Conservation (phyloP, 53 echinoderm and acorn worm species). For the Pentamera pediparva region DNA sequence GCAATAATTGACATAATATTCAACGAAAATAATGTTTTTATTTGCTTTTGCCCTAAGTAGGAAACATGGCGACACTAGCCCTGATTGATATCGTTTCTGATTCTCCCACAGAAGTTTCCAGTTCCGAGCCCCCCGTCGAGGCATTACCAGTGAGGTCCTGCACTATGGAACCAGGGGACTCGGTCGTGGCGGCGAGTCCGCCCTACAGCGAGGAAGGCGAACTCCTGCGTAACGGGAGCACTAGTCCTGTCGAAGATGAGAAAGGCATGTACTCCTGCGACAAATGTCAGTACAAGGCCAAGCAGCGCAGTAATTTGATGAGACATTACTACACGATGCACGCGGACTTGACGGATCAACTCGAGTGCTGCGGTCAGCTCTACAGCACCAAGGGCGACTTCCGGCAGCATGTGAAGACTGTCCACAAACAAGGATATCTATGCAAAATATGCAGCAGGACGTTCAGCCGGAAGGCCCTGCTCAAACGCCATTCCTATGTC, state of each 20-base stretch:
- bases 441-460: slow-evolving; percentile 47
- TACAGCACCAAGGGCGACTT: slow-evolving; percentile 61
- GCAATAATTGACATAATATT: too few relatives aligned
- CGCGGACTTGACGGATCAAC: slow-evolving; percentile 35
- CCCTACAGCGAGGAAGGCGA: too few relatives aligned
- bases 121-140: too few relatives aligned
- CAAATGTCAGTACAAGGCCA: slow-evolving; percentile 59
- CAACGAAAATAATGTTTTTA: too few relatives aligned
- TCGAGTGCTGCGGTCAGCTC: slow-evolving; percentile 54
- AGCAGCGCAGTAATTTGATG: slow-evolving; percentile 49
- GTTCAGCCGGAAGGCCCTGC: slow-evolving; percentile 63
- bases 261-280: slow-evolving; percentile 35
- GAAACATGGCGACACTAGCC: too few relatives aligned
- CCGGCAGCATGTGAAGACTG: slow-evolving; percentile 44
- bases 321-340: slow-evolving; percentile 65
- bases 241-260: neutral
- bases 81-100: too few relatives aligned
- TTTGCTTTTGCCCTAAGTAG: too few relatives aligned
- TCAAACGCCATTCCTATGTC: slow-evolving; percentile 64
- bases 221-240: neutral
- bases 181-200: too few relatives aligned
- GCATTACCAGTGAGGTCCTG: too few relatives aligned
- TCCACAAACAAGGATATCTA: slow-evolving; percentile 49
- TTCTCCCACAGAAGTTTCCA: too few relatives aligned
- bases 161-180: too few relatives aligned